Evolutionary conservation across 2,113 vertebrate species (phyloP), one percentile per base, ranked within the genome.

Genomic region (Argyrosomus japonicus): DNA sequence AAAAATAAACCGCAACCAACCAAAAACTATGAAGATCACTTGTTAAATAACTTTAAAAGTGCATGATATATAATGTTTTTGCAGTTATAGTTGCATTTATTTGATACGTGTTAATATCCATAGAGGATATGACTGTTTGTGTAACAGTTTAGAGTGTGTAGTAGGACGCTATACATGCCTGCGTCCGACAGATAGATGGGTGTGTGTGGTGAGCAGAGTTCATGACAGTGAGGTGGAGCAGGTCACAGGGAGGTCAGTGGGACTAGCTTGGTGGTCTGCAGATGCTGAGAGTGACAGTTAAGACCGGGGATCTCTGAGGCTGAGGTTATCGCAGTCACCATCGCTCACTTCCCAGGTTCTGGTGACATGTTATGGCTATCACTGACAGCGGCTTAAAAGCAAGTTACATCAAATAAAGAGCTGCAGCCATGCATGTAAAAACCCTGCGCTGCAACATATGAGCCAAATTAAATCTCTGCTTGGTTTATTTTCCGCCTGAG

Each of bases 311-410:
- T 69, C 67, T 77, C 75, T 9, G 40, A 64, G 79, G 48, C 81
- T 47, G 45, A 83, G 88, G 88, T 92, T 92, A 93, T 92, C 88
- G 11, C 81, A 36, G 63, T 62, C 68, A 23, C 84, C 87, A 93
- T 93, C 88, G 5, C 75, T 50, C 86, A 60, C 83, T 71, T 84
- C 79, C 77, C 77, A 63, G 89, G 75, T 83, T 54, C 68, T 67
- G 77, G 70, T 83, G 89, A 91, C 85, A 90, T 93, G 94, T 94
- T 95, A 88, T 94, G 94, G 75, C 92, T 94, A 89, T 89, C 87
- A 61, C 81, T 91, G 87, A 91, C 90, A 88, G 87, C 67, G 10
- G 68, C 83, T 89, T 91, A 77, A 90, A 86, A 85, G 75, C 76
- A 29, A 58, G 70, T 89, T 87, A 68, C 77, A 85, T 92, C 80